Percentiles rank a stretch among this genome's conserved stretches.
Conservation (phyloP, 1,140 invertebrate genomes). For the Leucophenga varia region DNA sequence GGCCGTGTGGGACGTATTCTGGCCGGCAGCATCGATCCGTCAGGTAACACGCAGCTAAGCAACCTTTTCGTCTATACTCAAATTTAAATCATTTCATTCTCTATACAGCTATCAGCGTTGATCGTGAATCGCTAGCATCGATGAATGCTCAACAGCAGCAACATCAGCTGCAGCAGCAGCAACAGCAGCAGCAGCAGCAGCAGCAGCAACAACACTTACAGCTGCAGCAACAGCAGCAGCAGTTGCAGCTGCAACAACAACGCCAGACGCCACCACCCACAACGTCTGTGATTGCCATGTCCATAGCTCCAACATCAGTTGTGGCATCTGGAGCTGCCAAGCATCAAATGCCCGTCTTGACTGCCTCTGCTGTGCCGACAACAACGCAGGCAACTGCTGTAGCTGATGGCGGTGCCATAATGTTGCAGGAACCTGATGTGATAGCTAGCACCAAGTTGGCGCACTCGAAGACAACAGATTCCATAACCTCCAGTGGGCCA, state of each 20-base stretch:
- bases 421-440: constrained; percentile 84
- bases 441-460: constrained; percentile 86
- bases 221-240: constrained; percentile 3
- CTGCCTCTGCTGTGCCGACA: neutral
- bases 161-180: constrained; percentile 25
- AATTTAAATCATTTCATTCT: neutral
- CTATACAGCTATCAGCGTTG: constrained; percentile 41
- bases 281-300: neutral
- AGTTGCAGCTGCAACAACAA: constrained; percentile 10
- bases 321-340: too few species aligned
- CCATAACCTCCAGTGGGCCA: constrained; percentile 59
- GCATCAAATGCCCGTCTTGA: neutral
- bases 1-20: constrained; percentile 76
- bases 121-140: constrained; percentile 50
- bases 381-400: neutral
- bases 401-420: constrained; percentile 24
- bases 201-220: constrained; percentile 8
- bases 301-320: too few species aligned
- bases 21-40: constrained; percentile 64
- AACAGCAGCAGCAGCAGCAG: constrained; percentile 4
- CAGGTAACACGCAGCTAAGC: constrained; percentile 34
- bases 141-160: constrained; percentile 36
- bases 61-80: neutral
- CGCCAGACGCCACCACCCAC: neutral
- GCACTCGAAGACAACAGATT: constrained; percentile 57